Evolutionary conservation across 2,113 vertebrate species (phyloP), one percentile per base, ranked within the genome.

Genomic region (Carassius auratus): DNA sequence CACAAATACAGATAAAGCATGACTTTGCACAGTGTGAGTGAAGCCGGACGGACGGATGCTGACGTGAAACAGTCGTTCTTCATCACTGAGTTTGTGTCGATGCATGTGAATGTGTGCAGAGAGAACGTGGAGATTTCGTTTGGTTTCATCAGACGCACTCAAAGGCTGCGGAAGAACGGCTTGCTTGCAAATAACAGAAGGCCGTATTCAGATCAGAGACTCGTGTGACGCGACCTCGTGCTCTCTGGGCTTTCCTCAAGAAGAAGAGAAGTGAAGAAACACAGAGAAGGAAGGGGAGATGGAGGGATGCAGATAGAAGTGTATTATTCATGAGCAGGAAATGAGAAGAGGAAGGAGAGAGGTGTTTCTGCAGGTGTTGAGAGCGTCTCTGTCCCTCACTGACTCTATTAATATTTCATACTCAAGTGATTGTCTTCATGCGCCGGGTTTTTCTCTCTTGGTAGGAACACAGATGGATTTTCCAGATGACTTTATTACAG

Each of bases 321-420:
- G 64, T 89, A 94, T 94, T 93, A 93, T 95, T 94, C 88, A 95
- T 93, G 91, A 90, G 77, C 42, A 69, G 91, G 91, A 92, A 91
- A 90, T 91, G 90, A 93, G 93, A 91, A 2, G 75, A 87, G 87
- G 85, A 83, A 83, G 83, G 23, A 45, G 83, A 76, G 30, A 10
- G 10, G 26, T 33, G 61, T 10, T 33, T 26, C 15, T 68, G 76
- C 50, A 57, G 26, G 50, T 57, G 48, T 55, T 19, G 30, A 79
- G 62, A 19, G 33, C 45, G 14, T 30, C n/a, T 59, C 33, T 36
- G 86, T 68, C 62, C 45, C 74, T 17, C 15, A 84, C 73, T 73
- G 66, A 12, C 8, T 45, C 1, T 69, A 79, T 85, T 85, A 73
- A 71, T 79, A 71, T 85, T 78, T 85, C 62, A 71, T 61, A 85